Evolutionary conservation across 2,113 vertebrate species (phyloP), one percentile per base, ranked within the genome.

Genomic region (Cololabis saira): DNA sequence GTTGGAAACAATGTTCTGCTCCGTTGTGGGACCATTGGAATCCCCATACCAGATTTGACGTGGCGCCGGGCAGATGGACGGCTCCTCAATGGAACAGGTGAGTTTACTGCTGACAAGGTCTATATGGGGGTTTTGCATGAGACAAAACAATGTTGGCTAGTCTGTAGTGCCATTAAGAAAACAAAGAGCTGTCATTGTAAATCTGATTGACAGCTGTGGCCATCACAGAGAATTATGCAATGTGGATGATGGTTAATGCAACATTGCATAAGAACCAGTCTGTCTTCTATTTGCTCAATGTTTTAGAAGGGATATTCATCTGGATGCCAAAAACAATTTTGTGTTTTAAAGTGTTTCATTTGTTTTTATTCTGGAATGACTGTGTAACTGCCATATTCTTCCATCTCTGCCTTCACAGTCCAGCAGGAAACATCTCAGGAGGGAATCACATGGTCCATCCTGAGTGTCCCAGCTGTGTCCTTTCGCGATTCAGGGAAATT

Each of bases 401-500:
- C 33, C 45, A 9, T 74, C 53, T 78, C 40, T 88, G 47, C 17
- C 17, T 18, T 67, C 60, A n/a, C 87, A 99, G 98, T 96, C 71
- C 95, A 95, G 67, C 95, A 95, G 87, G 96, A 98, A 88, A 93
- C 94, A 71, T 95, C 96, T 37, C 94, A 95, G 22, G 96, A 98
- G 5, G 96, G 96, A 68, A 95, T 95, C 22, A 95, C 94, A 71
- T 98, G 97, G 98, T 95, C 94, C 59, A 93, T 97, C 80, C 90
- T 99, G 69, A 95, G 93, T 43, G 90, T 99, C 45, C 93, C 95
- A 15, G 92, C 90, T 0, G 95, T 96, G 53, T 96, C 96, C 21
- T 92, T 90, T 47, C 90, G 86, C 0, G 96, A 99, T 81, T 96
- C 98, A 0, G 98, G 98, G 44, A 96, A 97, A 87, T 99, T 98